Evolutionary conservation across 30 jellyfish, hydroid and myxozoan species (phyloP), one percentile per base, ranked within the genome.

Genomic region (Pelagia noctiluca): DNA sequence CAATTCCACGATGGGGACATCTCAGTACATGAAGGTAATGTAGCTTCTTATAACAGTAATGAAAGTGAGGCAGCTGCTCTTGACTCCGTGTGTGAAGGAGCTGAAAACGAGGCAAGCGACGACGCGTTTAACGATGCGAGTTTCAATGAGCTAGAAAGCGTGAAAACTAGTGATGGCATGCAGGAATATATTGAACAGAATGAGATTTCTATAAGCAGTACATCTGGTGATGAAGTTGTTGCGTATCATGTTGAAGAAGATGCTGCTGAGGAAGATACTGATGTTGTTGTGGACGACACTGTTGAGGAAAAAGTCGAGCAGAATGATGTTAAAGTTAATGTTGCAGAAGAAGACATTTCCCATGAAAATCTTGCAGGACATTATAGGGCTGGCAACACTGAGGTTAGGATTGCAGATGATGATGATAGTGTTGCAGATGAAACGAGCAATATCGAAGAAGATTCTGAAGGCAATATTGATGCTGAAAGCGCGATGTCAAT

Each of bases 31-130:
- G 96, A 86, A 86, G 96, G 96, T 86, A 84, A 71, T n/a, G 88
- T 75, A 73, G 60, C 73, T 46, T 60, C 60, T 84, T 21, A 30
- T 84, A 61, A 28, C 68, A 70, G 26, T 46, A 50, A 66, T 70
- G 92, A 83, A 82, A 82, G 92, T 70, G 92, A 82, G 92, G 92
- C 92, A 70, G 92, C 86, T 31, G 92, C 73, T 57, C 86, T 68
- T 25, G 64, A 61, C 60, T 68, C 69, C 75, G 86, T 82, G 62
- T 31, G 19, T 52, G 92, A 82, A 46, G 75, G 47, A 31, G 35
- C 37, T 25, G 85, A 35, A 50, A 82, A 38, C 84, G 92, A 82
- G 92, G 92, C 86, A 61, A 34, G 49, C 60, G 86, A 82, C 38
- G 92, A 60, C 22, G 80, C 92, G 0, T 61, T 67, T 42, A 82